phyloP scores from a whole-genome alignment of 2,113 vertebrate species.

The Eira barbara region DNA sequence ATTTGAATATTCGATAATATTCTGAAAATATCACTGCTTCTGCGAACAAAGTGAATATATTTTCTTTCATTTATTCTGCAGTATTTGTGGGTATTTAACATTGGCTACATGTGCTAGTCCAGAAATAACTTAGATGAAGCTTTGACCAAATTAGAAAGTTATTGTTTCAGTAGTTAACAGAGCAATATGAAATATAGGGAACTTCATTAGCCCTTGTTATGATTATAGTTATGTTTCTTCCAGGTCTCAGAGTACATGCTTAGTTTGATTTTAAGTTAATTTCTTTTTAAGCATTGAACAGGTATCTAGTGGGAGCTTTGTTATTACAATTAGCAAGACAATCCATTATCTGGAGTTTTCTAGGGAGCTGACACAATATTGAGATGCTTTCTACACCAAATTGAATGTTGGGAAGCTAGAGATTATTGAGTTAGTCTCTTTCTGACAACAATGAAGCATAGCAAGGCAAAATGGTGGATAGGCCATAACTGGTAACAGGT shows the following conservation, averaged over 20 bases:
- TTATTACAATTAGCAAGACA: neutral
- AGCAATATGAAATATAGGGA: neutral
- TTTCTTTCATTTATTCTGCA: neutral
- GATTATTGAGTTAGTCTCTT: neutral
- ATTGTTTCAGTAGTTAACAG: neutral
- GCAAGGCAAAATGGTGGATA: neutral
- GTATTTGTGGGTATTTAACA: neutral
- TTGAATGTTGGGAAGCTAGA: neutral
- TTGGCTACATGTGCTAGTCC: neutral
- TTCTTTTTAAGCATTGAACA: neutral
- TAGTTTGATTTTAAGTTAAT: slow-evolving; percentile 40
- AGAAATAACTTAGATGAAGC: neutral
- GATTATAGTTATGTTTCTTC: neutral
- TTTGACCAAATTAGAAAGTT: neutral
- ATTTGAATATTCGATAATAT: neutral
- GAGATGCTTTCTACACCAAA: neutral
- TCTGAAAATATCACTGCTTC: neutral
- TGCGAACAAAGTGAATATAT: neutral
- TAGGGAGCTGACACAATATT: neutral
- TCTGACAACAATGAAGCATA: neutral
- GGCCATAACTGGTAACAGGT: neutral
- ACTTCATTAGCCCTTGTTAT: neutral
- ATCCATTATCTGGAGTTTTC: neutral
- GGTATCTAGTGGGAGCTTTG: neutral
- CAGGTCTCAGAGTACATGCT: neutral